These are phyloP conservation scores for Chloroceryle inda DNA, from an alignment of 2,797 vertebrate species.

Conservation along the genomic window DNA sequence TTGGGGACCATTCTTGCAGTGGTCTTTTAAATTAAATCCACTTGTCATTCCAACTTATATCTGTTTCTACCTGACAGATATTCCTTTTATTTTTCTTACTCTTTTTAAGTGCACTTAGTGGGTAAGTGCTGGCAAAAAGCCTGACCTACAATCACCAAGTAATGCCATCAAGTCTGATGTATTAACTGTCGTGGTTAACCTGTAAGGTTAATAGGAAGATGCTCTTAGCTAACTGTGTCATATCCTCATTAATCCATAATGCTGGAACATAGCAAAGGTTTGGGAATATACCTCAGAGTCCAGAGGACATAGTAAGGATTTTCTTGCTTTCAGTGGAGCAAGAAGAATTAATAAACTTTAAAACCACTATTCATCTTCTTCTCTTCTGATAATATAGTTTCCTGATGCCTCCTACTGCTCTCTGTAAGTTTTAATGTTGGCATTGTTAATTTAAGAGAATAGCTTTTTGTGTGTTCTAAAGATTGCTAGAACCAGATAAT, in stretches of 20 bases:
- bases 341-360: background rate
- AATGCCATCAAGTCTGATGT: slow-evolving; percentile 2
- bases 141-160: background rate
- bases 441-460: background rate
- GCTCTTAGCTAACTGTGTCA: background rate
- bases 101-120: background rate
- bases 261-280: background rate
- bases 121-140: background rate
- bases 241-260: slow-evolving; percentile 8
- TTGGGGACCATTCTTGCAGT: background rate
- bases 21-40: background rate
- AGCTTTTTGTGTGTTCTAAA: background rate
- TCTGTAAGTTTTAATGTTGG: background rate
- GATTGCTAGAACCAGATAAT: background rate
- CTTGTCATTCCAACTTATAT: background rate
- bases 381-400: background rate
- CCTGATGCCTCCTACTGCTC: background rate
- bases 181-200: slow-evolving; percentile 14
- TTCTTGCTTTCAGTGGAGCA: background rate
- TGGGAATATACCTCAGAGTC: background rate
- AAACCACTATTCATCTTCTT: background rate
- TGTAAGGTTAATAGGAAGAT: background rate
- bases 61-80: background rate
- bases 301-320: background rate
- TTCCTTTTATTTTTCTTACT: background rate